Evolutionary conservation across 2,113 vertebrate species (phyloP).

Genomic region (Stomatorhinus ivindoensis): DNA sequence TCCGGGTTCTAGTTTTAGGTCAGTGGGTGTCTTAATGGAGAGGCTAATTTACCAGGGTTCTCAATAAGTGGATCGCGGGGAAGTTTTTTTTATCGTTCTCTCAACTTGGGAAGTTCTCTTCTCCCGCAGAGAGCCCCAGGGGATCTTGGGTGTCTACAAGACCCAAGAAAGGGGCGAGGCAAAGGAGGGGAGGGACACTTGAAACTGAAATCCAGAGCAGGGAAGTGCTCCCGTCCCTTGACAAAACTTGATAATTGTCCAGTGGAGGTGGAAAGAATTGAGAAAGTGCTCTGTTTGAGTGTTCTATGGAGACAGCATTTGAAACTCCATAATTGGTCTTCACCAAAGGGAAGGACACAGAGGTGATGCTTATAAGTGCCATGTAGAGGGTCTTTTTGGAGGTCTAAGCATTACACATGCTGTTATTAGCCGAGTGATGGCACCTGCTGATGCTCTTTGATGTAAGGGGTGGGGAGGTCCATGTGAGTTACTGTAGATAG

Average conservation of each 20-base stretch:
- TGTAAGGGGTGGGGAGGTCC: not conserved
- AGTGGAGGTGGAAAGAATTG: not conserved
- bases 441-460: not conserved
- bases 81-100: not conserved
- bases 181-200: not conserved
- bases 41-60: not conserved
- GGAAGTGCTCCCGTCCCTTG: not conserved
- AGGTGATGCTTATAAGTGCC: not conserved
- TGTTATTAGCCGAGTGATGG: not conserved
- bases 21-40: not conserved
- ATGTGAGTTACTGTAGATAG: slow-evolving; percentile 25
- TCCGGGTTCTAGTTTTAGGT: not conserved
- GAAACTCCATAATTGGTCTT: not conserved
- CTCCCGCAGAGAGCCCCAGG: slow-evolving; percentile 9
- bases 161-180: not conserved
- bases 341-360: not conserved
- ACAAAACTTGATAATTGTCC: not conserved
- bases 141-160: slow-evolving; percentile 13
- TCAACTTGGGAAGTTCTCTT: slow-evolving; percentile 7
- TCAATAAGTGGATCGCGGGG: not conserved
- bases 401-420: not conserved
- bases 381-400: not conserved
- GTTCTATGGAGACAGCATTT: not conserved
- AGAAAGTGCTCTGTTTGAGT: not conserved
- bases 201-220: not conserved